Evolutionary conservation across 2,797 vertebrate species (phyloP).

Genomic region (Coilia nasus): DNA sequence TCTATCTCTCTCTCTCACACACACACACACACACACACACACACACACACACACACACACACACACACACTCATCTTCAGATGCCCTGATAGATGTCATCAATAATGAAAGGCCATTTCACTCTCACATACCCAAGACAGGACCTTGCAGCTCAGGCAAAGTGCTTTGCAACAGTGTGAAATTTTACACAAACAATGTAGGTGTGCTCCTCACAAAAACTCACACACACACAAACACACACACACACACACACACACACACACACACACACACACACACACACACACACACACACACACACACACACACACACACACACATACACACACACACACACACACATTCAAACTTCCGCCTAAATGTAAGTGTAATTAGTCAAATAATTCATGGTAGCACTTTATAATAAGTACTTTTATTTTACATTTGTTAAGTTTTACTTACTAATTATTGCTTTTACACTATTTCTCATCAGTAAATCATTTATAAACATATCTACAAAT

Average conservation of each 20-base stretch:
- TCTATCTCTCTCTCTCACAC: slow-evolving; percentile 18
- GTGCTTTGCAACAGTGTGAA: slow-evolving; percentile 9
- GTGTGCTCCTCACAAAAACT: not conserved
- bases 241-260: not conserved
- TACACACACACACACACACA: not conserved
- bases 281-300: too few relatives aligned
- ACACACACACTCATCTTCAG: slow-evolving; percentile 64
- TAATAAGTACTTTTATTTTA: too few relatives aligned
- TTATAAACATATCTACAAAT: too few relatives aligned
- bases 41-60: slow-evolving; percentile 12
- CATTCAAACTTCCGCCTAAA: not conserved
- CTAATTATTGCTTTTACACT: too few relatives aligned
- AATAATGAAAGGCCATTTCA: slow-evolving; percentile 53
- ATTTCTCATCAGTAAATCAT: too few relatives aligned
- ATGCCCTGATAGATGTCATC: slow-evolving; percentile 53
- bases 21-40: slow-evolving; percentile 11
- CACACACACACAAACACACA: not conserved
- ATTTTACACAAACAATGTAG: not conserved
- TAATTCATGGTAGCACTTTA: too few relatives aligned
- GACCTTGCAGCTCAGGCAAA: slow-evolving; percentile 30
- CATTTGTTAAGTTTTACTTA: too few relatives aligned
- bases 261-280: not conserved
- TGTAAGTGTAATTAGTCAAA: too few relatives aligned
- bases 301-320: too few relatives aligned
- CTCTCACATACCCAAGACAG: slow-evolving; percentile 42